phyloP scores from a whole-genome alignment of 1,140 invertebrate genomes.

The Musca vetustissima region DNA sequence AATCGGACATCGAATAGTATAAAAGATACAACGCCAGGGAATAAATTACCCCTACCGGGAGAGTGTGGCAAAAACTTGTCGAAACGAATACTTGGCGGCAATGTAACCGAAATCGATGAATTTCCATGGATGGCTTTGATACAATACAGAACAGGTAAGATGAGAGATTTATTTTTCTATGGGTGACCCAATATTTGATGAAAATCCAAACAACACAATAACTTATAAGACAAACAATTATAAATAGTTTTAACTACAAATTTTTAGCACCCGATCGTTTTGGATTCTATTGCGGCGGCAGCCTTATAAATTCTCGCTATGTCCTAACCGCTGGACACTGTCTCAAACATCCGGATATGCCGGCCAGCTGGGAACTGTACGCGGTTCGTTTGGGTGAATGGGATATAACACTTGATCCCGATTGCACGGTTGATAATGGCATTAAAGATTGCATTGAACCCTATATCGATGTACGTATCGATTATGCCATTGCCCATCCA shows the following conservation, averaged over 20 bases:
- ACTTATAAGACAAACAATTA: too few species aligned
- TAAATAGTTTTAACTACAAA: not conserved
- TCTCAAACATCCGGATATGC: slow-evolving; percentile 59
- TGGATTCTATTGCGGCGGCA: slow-evolving; percentile 60
- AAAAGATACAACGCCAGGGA: slow-evolving; percentile 22
- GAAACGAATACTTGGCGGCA: slow-evolving; percentile 64
- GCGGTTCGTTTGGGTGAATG: slow-evolving; percentile 52
- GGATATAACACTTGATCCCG: slow-evolving; percentile 40
- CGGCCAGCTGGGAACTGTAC: slow-evolving; percentile 52
- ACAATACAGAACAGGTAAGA: slow-evolving; percentile 43
- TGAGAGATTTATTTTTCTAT: not conserved
- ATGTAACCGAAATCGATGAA: slow-evolving; percentile 62
- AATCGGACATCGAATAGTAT: not conserved
- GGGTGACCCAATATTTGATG: not conserved
- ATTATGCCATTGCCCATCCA: slow-evolving; percentile 64
- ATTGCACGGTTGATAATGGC: slow-evolving; percentile 42
- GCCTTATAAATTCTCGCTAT: slow-evolving; percentile 59
- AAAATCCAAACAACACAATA: not conserved
- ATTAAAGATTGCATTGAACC: slow-evolving; percentile 56
- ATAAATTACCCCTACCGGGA: slow-evolving; percentile 39
- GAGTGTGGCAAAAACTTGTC: slow-evolving; percentile 56
- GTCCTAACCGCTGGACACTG: slow-evolving; percentile 64
- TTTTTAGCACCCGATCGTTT: slow-evolving; percentile 29
- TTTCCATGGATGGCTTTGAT: slow-evolving; percentile 72
- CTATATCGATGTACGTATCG: slow-evolving; percentile 60